Evolutionary conservation across 2,888 invertebrate species (phyloP), one percentile per base, ranked within the genome.

Genomic region (Phragmatobia fuliginosa): DNA sequence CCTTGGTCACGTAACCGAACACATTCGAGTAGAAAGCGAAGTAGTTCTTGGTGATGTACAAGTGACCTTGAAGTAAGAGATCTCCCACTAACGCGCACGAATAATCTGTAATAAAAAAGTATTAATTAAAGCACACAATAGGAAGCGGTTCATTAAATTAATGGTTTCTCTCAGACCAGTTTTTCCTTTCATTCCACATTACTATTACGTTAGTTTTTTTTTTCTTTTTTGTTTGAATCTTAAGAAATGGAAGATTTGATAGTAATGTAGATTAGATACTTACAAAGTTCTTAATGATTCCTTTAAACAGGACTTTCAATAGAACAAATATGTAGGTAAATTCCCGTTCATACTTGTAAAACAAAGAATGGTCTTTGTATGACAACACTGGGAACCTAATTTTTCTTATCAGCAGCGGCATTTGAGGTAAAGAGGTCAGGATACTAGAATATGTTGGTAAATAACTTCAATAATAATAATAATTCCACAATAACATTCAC

Each of bases 11-110:
- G 93, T 98, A 98, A 86, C 99, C 99, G 91, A 99, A 98, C 72
- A 99, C 98, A 92, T 99, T 99, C 77, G 99, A 99, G 93, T 99
- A 98, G 96, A 99, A 99, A 83, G 98, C 99, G 95, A 99, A 98
- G 95, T 98, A 98, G 91, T 98, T 98, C 89, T 98, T 97, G 76
- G 99, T 98, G 89, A 99, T 98, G 95, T 99, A 99, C 82, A 99
- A 96, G 90, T 98, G 97, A 68, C 99, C 99, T 95, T 99, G 99
- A 33, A 99, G 96, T 67, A 99, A 95, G 83, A 99, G 98, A 91
- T 99, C 99, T 76, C 98, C 98, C 74, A 98, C 97, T 84, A 98
- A 96, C 74, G 99, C 99, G 93, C 99, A 99, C 62, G 98, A 98
- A 95, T 98, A 99, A 96, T 98, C 97, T 97, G 95, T 32, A 96